phyloP scores from a whole-genome alignment of 2,888 invertebrate genomes.

The Leptura quadrifasciata region DNA sequence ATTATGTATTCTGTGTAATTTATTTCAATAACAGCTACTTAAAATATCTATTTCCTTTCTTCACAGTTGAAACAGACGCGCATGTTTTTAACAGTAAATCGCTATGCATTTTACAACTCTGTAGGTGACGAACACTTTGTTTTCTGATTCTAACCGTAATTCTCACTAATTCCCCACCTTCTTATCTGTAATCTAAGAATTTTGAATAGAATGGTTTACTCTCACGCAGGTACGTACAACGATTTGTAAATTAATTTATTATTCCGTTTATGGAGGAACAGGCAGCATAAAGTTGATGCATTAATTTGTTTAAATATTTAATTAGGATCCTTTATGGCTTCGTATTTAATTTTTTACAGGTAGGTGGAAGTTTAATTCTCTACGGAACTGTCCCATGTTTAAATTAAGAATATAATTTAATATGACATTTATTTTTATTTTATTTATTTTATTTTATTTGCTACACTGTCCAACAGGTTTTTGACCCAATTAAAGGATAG shows the following conservation, averaged over 20 bases:
- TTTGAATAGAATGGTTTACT: constrained; percentile 28
- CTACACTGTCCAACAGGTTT: too few relatives aligned
- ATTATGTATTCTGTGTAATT: background rate
- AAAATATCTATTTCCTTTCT: background rate
- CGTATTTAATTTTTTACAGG: background rate
- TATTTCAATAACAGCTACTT: background rate
- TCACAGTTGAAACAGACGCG: background rate
- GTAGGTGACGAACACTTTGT: constrained; percentile 10
- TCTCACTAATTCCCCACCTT: constrained; percentile 22
- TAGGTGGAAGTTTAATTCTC: background rate
- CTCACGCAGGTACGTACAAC: constrained; percentile 24
- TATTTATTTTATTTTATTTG: too few relatives aligned
- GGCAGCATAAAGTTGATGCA: constrained; percentile 11
- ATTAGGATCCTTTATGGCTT: constrained; percentile 29
- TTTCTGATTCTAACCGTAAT: constrained; percentile 24
- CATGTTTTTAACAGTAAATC: background rate
- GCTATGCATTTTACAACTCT: background rate
- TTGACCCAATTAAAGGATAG: too few relatives aligned
- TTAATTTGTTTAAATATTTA: constrained; percentile 27
- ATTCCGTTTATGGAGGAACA: background rate
- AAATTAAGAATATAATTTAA: background rate
- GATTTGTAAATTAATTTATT: constrained; percentile 26
- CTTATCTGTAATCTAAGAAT: constrained; percentile 31
- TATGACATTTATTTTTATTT: too few relatives aligned
- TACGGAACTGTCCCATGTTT: background rate